Evolutionary conservation across 2,113 vertebrate species (phyloP), one percentile per base, ranked within the genome.

Genomic region (Mixornis gularis): DNA sequence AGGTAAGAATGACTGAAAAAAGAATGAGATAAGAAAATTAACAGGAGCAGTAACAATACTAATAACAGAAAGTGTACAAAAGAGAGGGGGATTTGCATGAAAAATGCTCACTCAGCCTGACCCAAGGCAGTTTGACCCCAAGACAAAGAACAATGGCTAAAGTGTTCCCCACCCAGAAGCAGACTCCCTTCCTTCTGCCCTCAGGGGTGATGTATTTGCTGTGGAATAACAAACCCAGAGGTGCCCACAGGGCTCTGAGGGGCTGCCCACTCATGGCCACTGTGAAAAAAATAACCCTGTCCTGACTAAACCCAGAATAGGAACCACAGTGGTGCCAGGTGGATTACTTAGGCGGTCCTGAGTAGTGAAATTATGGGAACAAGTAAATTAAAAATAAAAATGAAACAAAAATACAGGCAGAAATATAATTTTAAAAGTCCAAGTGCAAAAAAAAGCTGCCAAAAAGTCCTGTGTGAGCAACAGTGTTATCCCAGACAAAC

Each of bases 261-360:
- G 5, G 1, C 27, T 4, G 6, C 17, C 13, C 5, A 4, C 22
- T 53, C 14, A 46, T 0, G 0, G 22, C 12, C 40, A 8, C 12
- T 5, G 4, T 0, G 2, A 40, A 46, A 59, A 81, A 65, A 56
- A 65, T 41, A 5, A 29, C 24, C 2, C 5, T 20, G 10, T 63
- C 24, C 25, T 30, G 34, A 15, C 9, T 17, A 40, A 84, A 40
- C 10, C 25, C 16, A 41, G 5, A 15, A 13, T 4, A 56, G 0
- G 27, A 93, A 55, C 6, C 25, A 38, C 5, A 22, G 25, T 25
- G 15, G 2, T 3, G 3, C 7, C 32, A 63, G 51, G 4, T 46
- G 8, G 9, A 32, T 46, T 59, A 34, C 22, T 34, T 1, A 52
- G 27, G 22, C 40, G 65, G 19, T 13, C 26, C 48, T 51, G 7